Conservation (phyloP, 2,888 invertebrate species). For the Charanyca ferruginea region DNA sequence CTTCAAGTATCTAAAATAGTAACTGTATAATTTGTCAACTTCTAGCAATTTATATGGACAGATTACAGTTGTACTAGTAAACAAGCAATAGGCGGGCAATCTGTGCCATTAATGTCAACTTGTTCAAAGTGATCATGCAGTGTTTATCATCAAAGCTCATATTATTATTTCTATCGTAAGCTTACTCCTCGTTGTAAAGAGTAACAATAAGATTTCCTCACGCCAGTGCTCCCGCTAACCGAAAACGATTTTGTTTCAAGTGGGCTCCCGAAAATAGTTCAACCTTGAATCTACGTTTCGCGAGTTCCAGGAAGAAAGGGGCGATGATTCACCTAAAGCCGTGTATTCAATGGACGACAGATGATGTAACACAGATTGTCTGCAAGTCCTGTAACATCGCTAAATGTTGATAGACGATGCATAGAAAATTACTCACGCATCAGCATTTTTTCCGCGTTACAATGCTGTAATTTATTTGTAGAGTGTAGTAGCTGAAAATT, state of each 20-base stretch:
- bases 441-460: neutral
- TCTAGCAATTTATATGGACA: neutral
- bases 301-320: constrained; percentile 57
- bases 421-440: neutral
- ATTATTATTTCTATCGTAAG: too few relatives aligned
- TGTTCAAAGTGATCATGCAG: constrained; percentile 3
- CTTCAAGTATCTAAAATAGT: neutral
- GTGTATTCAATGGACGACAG: constrained; percentile 18
- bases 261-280: constrained; percentile 53
- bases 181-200: neutral
- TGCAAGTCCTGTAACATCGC: constrained; percentile 2
- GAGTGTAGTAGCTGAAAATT: constrained; percentile 4
- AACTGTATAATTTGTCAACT: constrained; percentile 20
- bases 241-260: constrained; percentile 53
- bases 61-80: constrained; percentile 7
- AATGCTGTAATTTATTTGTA: neutral
- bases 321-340: constrained; percentile 46
- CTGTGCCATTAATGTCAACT: constrained; percentile 16
- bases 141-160: neutral
- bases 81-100: constrained; percentile 31
- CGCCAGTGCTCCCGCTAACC: constrained; percentile 29
- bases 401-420: neutral
- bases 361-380: constrained; percentile 1
- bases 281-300: constrained; percentile 56
- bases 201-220: constrained; percentile 10